Percentiles rank a stretch among this genome's conserved stretches.
These are phyloP conservation scores for Rhynchophorus ferrugineus DNA, from an alignment of 1,140 invertebrate species.

Conservation along the genomic window DNA sequence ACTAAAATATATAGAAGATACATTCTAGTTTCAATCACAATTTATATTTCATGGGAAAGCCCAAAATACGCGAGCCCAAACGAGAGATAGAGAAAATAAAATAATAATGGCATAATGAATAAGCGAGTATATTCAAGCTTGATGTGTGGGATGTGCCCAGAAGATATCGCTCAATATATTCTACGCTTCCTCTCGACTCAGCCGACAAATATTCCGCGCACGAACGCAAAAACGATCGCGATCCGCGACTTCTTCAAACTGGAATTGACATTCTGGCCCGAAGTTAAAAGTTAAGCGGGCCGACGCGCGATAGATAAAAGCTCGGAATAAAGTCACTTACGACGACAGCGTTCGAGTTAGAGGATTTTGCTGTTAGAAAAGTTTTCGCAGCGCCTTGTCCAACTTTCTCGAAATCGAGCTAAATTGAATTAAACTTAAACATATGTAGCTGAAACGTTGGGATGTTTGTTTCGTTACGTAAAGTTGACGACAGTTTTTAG, in stretches of 20 bases:
- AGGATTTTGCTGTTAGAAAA: slow-evolving; percentile 5
- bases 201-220: background rate
- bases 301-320: slow-evolving; percentile 6
- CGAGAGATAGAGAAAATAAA: too few species aligned
- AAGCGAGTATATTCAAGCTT: too few species aligned
- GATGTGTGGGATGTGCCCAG: too few species aligned
- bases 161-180: too few species aligned
- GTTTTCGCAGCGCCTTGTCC: slow-evolving; percentile 1
- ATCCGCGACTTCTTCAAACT: background rate
- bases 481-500: background rate
- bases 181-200: too few species aligned
- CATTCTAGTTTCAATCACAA: too few species aligned
- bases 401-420: background rate
- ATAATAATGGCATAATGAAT: too few species aligned
- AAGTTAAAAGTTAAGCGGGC: slow-evolving; percentile 1
- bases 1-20: too few species aligned
- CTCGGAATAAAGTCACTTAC: slow-evolving; percentile 2
- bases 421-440: slow-evolving; percentile 1
- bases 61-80: too few species aligned
- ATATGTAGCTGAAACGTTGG: background rate
- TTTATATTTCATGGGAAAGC: too few species aligned
- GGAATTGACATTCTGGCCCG: slow-evolving; percentile 1
- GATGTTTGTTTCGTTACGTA: background rate
- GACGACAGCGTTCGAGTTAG: slow-evolving; percentile 5
- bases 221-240: background rate